Evolutionary conservation across 2,888 invertebrate genomes (phyloP), one percentile per base, ranked within the genome.

Genomic region (Agonopterix heracliana): DNA sequence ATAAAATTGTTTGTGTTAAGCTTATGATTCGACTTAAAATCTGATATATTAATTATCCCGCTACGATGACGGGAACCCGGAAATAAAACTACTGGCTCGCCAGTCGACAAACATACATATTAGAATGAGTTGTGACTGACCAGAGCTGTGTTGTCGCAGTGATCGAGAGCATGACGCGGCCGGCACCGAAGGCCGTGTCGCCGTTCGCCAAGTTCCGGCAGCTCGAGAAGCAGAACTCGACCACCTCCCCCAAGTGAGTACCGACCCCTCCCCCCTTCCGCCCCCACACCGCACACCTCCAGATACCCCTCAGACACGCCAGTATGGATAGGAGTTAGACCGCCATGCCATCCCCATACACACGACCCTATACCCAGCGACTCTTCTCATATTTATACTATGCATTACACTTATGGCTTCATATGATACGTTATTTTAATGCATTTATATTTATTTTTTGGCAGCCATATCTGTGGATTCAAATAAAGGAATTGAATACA

Each of bases 171-270:
- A 68, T 77, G 74, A 74, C 75, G 52, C 78, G 79, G 64, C 71
- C 82, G 79, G 89, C 80, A 55, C 89, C 79, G 78, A 95, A 92
- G 79, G 93, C 94, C 62, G 91, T 94, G 74, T 96, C 96, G 68
- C 95, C 96, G 57, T 96, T 96, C 87, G 94, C 95, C 74, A 96
- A 96, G 90, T 96, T 96, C 90, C 94, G 94, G 80, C 96, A 96
- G 90, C 91, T 96, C 82, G 96, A 96, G 83, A 94, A 94, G 78
- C 95, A 96, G 87, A 94, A 93, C 81, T 95, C 95, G 67, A 90
- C 91, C 71, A 92, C 92, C 74, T 90, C 92, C 69, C 94, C 95
- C 82, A 94, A 94, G 96, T 96, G 90, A 92, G 90, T 79, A 48
- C 17, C 45, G n/a, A 46, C 38, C 12, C 44, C n/a, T 8, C 41